phyloP scores from a whole-genome alignment of 2,888 invertebrate genomes.

The Drosophila nigricruria region DNA sequence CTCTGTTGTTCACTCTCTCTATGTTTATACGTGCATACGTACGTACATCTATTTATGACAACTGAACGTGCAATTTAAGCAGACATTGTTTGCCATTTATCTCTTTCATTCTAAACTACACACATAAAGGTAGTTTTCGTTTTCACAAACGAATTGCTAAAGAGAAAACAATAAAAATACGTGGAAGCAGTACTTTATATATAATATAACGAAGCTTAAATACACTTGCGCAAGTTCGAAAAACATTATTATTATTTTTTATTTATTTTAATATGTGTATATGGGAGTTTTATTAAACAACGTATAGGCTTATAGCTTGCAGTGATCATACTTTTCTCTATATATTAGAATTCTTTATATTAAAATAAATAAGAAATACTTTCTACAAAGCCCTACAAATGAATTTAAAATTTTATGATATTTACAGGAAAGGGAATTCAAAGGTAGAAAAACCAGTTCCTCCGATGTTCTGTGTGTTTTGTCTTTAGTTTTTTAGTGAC shows the following conservation, averaged over 20 bases:
- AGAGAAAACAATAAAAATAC: conserved; percentile 19
- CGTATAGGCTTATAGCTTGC: neutral
- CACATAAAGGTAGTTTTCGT: conserved; percentile 13
- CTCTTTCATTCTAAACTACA: conserved; percentile 34
- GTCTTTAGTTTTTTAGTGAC: conserved; percentile 29
- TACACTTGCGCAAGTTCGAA: neutral
- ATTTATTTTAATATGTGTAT: too few species aligned
- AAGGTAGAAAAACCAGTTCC: conserved; percentile 29
- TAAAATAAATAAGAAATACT: neutral
- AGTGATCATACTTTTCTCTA: neutral
- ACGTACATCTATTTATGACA: conserved; percentile 5
- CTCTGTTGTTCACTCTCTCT: neutral
- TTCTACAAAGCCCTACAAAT: neutral
- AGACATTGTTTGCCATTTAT: conserved; percentile 31
- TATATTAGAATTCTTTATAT: neutral
- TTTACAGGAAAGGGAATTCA: neutral
- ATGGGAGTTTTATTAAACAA: neutral
- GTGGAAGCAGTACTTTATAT: neutral
- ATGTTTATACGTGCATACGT: neutral
- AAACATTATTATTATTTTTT: too few species aligned
- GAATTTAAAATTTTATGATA: neutral
- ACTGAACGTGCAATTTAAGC: conserved; percentile 48
- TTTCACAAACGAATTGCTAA: conserved; percentile 10
- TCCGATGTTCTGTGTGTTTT: conserved; percentile 16
- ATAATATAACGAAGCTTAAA: neutral